A percentile compares a stretch with the other conserved stretches of the same genome.
These are phyloP conservation scores for Cephus spinipes DNA, from an alignment of 2,888 invertebrate species.

Conservation along the genomic window DNA sequence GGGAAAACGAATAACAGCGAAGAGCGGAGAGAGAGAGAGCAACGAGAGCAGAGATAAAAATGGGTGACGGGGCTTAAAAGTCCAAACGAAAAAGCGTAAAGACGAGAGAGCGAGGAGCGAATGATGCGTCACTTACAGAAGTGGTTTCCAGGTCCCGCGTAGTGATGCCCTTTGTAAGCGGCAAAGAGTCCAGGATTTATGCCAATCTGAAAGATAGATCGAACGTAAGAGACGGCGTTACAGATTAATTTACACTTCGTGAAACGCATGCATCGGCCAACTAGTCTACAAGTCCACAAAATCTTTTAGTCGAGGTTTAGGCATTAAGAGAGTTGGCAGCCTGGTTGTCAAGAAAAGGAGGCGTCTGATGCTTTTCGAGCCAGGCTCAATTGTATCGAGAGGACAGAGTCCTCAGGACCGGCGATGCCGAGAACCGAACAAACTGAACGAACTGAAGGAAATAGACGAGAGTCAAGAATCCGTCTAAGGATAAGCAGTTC, in stretches of 20 bases:
- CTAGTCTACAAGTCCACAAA: background rate
- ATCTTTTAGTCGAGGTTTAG: too few species aligned
- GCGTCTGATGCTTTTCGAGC: too few species aligned
- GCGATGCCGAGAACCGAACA: too few species aligned
- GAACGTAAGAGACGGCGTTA: background rate
- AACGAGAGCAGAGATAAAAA: background rate
- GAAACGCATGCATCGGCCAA: background rate
- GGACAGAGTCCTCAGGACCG: too few species aligned
- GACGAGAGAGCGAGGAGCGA: background rate
- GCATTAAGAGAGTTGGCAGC: too few species aligned
- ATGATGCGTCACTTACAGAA: constrained; percentile 81
- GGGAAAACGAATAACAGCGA: too few species aligned
- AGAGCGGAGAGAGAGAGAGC: too few species aligned
- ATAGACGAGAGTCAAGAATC: background rate
- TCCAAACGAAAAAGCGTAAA: background rate
- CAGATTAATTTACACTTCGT: too few species aligned
- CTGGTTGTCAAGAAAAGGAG: too few species aligned
- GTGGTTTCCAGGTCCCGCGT: constrained; percentile 98
- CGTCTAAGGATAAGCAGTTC: background rate
- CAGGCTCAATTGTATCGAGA: too few species aligned
- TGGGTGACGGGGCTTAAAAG: background rate
- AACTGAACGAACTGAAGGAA: too few species aligned
- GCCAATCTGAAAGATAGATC: constrained; percentile 81
- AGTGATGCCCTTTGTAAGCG: constrained; percentile 98
- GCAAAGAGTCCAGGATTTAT: constrained; percentile 98